Conservation (phyloP, 2,888 invertebrate species). For the Lasioglossum zephyrum region DNA sequence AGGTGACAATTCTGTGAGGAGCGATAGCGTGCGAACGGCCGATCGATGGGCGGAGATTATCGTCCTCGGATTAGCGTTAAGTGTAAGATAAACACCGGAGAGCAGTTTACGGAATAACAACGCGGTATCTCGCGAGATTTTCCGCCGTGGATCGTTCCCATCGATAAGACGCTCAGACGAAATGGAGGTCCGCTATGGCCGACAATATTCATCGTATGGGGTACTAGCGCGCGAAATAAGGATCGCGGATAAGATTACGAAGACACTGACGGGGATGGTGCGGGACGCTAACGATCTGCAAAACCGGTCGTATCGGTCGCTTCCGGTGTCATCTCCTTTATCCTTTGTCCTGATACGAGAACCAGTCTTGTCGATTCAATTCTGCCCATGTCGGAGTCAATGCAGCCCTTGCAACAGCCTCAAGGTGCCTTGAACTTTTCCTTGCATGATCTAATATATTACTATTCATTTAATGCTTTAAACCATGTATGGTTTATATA, state of each 20-base stretch:
- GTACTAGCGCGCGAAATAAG: conserved; percentile 63
- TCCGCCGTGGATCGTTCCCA: conserved; percentile 46
- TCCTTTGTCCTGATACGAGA: not conserved
- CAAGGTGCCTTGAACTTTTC: no score
- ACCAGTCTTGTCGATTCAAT: not conserved
- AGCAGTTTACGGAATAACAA: conserved; percentile 37
- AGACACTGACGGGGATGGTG: not conserved
- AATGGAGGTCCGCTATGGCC: conserved; percentile 45
- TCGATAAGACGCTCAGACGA: conserved; percentile 51
- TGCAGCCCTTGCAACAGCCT: not conserved
- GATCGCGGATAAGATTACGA: conserved; percentile 60
- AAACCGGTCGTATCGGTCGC: conserved; percentile 21
- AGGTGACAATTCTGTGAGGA: conserved; percentile 21
- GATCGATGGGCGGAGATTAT: conserved; percentile 15
- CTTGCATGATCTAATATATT: not conserved
- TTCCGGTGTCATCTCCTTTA: not conserved
- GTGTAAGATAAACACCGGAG: conserved; percentile 30
- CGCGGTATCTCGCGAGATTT: conserved; percentile 46
- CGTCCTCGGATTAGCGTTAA: conserved; percentile 9
- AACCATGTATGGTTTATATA: no score
- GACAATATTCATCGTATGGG: conserved; percentile 61
- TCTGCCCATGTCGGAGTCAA: not conserved
- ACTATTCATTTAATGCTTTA: no score
- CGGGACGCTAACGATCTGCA: conserved; percentile 63
- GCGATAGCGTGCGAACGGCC: conserved; percentile 29